A percentile compares a stretch with the other conserved stretches of the same genome.
phyloP scores from a whole-genome alignment of 2,888 invertebrate genomes.

The Amiota minor region DNA sequence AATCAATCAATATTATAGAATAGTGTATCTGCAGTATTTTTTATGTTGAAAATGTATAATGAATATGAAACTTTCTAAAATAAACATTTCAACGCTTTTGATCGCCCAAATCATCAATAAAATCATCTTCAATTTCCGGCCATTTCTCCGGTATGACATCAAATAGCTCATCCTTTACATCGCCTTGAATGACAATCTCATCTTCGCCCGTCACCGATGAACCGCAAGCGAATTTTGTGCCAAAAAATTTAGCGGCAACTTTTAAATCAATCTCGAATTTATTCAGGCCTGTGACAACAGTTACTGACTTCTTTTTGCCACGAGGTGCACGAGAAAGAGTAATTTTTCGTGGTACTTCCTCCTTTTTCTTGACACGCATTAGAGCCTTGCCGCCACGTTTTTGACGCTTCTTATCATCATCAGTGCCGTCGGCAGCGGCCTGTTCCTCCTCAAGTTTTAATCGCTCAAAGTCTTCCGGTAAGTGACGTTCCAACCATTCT shows the following conservation, averaged over 20 bases:
- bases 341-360: constrained; percentile 89
- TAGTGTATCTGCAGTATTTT: constrained; percentile 25
- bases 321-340: constrained; percentile 91
- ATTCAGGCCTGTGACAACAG: constrained; percentile 95
- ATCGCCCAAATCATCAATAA: constrained; percentile 93
- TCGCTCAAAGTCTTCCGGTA: constrained; percentile 94
- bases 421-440: constrained; percentile 82
- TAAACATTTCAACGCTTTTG: constrained; percentile 83
- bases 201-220: constrained; percentile 98
- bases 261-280: constrained; percentile 98
- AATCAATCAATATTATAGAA: too few species aligned
- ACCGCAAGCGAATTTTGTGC: constrained; percentile 98
- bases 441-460: constrained; percentile 77
- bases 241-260: constrained; percentile 97
- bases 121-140: constrained; percentile 95
- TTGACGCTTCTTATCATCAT: constrained; percentile 95
- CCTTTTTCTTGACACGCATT: constrained; percentile 95
- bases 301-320: constrained; percentile 99
- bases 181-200: constrained; percentile 99
- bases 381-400: constrained; percentile 98
- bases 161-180: constrained; percentile 98
- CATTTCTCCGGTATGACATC: constrained; percentile 99
- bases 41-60: background rate
- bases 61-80: background rate
- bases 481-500: constrained; percentile 94